Percentiles rank a stretch among this genome's conserved stretches.
These are phyloP conservation scores for Tychaedon coryphoeus DNA, from an alignment of 2,113 vertebrate species.

Conservation along the genomic window DNA sequence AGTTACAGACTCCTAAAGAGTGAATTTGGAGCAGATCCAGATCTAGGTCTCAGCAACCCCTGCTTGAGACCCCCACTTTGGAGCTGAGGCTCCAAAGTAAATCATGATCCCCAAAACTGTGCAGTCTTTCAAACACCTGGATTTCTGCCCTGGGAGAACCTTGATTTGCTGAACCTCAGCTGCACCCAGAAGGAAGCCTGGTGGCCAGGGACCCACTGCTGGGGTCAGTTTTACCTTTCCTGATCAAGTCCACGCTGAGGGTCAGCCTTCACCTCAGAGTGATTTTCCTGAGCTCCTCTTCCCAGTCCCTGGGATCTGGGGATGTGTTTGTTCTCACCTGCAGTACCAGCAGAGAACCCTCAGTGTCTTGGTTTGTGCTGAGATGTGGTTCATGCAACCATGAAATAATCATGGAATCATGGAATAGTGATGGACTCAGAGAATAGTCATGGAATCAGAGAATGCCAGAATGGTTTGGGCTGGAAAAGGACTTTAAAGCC, in stretches of 20 bases:
- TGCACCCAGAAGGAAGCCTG: too few species aligned
- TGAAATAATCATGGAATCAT: rapidly evolving
- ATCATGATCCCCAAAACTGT: neutral
- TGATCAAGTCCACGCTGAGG: neutral
- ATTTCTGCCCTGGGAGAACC: neutral
- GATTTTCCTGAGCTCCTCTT: neutral
- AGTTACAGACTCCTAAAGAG: neutral
- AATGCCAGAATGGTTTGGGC: neutral
- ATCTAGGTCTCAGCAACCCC: neutral
- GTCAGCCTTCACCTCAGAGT: neutral
- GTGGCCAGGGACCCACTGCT: neutral
- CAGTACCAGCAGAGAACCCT: rapidly evolving
- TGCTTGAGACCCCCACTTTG: neutral
- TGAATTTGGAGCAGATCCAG: neutral
- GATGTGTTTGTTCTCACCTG: neutral
- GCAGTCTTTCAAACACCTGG: neutral
- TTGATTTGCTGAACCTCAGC: neutral
- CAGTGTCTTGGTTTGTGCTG: neutral
- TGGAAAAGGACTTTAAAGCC: neutral
- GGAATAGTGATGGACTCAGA: too few species aligned
- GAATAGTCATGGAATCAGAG: neutral
- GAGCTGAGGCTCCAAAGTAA: neutral
- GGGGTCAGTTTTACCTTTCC: neutral
- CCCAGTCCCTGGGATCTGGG: neutral
- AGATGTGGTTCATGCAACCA: rapidly evolving